Evolutionary conservation across 2,797 vertebrate species (phyloP), one percentile per base, ranked within the genome.

Genomic region (Dendrocincla fuliginosa): DNA sequence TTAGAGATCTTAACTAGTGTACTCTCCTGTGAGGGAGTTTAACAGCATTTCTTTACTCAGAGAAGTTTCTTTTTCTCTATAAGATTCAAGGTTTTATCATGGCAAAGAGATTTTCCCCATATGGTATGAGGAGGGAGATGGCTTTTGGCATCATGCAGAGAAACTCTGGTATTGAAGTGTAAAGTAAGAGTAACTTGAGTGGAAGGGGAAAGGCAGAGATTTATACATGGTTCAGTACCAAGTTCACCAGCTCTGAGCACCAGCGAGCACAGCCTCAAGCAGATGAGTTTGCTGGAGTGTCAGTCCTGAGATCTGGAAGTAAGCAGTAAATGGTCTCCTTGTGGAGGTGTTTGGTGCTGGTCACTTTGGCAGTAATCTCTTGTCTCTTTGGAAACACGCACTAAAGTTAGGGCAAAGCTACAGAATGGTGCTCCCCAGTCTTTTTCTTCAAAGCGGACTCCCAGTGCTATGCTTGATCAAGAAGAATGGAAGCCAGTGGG

Each of bases 121-220:
- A 28, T 6, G 22, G 32, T 41, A 22, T 6, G 10, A 85, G 52
- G 39, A 81, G 16, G n/a, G 47, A 79, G 41, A 63, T 85, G 69
- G 47, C 35, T 90, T 78, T 87, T 78, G 63, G 73, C 68, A 71
- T 50, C 13, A 1, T 25, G 49, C 20, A 60, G 90, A 77, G 39
- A 90, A 89, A 78, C 74, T 47, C 39, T 20, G 50, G 10, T 79
- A 59, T 65, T 73, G 13, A 2, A 28, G 53, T 53, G 41, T 50
- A 88, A 87, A 79, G 28, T 56, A 50, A 33, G 37, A 79, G 75
- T 84, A 84, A 92, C 42, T 32, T 68, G 71, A 92, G 70, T 53
- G 67, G 61, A 65, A 64, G 56, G 39, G 52, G 33, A 44, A 69
- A 90, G 56, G 75, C 84, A 77, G 90, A 74, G 94, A 95, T 96